phyloP scores from a whole-genome alignment of 2,113 vertebrate genomes.

The Hippopotamus amphibius region DNA sequence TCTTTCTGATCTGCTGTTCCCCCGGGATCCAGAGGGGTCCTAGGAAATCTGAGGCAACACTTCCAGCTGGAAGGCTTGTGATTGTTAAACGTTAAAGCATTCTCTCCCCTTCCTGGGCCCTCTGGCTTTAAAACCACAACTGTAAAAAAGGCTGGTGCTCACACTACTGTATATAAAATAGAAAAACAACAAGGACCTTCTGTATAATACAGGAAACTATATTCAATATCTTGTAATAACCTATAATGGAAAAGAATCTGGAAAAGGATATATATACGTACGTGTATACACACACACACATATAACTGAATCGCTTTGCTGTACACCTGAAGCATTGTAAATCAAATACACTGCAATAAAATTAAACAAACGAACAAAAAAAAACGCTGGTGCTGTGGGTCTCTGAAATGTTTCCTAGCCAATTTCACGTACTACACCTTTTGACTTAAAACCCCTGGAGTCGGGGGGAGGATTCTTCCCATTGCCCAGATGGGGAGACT shows the following conservation, averaged over 20 bases:
- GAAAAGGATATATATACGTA: not conserved
- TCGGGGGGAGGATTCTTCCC: not conserved
- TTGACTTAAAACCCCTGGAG: not conserved
- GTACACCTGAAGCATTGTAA: not conserved
- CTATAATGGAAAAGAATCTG: not conserved
- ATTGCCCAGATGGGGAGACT: not conserved
- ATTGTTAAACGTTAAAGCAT: fast-evolving
- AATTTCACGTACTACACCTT: fast-evolving
- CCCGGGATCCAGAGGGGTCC: not conserved
- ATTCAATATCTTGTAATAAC: not conserved
- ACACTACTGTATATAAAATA: not conserved
- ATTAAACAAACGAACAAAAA: not conserved
- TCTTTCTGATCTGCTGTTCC: not conserved
- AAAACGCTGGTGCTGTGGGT: not conserved
- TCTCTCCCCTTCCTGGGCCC: not conserved
- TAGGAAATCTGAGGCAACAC: not conserved
- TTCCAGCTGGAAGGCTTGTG: fast-evolving
- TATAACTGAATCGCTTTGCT: not conserved
- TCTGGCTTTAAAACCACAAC: not conserved
- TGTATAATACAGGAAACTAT: not conserved
- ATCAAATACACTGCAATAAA: not conserved
- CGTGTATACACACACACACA: fast-evolving
- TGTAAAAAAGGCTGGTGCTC: not conserved
- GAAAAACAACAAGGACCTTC: not conserved
- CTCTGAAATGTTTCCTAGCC: not conserved